phyloP scores from a whole-genome alignment of 2,113 vertebrate species.

The Halcyon malimbica region DNA sequence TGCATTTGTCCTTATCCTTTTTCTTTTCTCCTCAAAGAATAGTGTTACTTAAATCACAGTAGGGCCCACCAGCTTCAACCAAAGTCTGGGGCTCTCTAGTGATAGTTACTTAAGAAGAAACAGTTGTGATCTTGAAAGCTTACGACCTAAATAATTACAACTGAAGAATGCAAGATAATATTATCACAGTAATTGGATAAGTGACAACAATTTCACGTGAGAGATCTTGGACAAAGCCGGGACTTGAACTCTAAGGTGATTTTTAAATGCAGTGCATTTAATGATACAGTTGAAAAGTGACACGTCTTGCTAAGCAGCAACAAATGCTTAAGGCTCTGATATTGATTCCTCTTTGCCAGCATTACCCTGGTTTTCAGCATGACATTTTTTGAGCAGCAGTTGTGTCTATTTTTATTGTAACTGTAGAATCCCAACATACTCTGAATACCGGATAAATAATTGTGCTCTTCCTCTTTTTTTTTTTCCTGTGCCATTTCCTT shows the following conservation, averaged over 20 bases:
- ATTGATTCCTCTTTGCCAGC: background rate
- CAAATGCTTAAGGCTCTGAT: background rate
- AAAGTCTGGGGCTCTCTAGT: background rate
- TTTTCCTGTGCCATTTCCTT: background rate
- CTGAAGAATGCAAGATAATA: background rate
- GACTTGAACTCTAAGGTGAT: background rate
- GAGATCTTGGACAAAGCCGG: background rate
- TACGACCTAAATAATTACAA: background rate
- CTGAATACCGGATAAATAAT: background rate
- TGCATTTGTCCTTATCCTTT: background rate
- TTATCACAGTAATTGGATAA: background rate
- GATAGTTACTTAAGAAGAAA: background rate
- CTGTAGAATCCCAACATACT: background rate
- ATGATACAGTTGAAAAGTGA: background rate
- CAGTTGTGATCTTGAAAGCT: background rate
- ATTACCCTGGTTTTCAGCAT: background rate
- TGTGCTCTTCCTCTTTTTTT: background rate
- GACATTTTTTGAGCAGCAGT: background rate
- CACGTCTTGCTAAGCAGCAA: background rate
- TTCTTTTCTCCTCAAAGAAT: background rate
- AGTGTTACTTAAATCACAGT: background rate
- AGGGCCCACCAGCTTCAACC: background rate
- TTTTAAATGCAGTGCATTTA: background rate
- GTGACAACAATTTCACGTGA: background rate
- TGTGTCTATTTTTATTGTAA: background rate